Evolutionary conservation across 2,797 vertebrate genomes (phyloP).

Genomic region (Cynopterus sphinx): DNA sequence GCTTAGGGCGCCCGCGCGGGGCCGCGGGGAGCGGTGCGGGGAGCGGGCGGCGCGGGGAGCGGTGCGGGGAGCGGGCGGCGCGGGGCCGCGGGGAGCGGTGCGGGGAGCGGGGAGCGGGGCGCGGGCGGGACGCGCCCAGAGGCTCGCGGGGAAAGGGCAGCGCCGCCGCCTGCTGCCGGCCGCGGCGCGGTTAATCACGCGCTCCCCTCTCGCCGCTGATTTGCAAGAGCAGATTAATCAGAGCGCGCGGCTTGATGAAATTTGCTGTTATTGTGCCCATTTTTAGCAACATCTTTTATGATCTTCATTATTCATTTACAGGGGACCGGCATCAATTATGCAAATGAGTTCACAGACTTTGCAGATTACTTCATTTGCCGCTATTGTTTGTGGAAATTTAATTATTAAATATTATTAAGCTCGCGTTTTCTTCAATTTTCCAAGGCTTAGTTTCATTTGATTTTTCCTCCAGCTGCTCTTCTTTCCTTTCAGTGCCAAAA

Average conservation of each 20-base stretch:
- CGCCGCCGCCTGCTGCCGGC: slow-evolving; percentile 87
- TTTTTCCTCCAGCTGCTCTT: slow-evolving; percentile 96
- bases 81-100: no score
- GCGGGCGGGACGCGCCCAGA: slow-evolving; percentile 80
- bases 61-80: slow-evolving; percentile 31
- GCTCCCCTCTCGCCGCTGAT: slow-evolving; percentile 92
- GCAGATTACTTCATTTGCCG: slow-evolving; percentile 97
- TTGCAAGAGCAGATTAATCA: slow-evolving; percentile 99
- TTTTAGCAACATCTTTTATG: slow-evolving; percentile 99
- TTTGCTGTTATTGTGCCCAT: slow-evolving; percentile 99
- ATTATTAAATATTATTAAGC: slow-evolving; percentile 99
- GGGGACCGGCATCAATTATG: slow-evolving; percentile 98
- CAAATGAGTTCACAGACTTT: slow-evolving; percentile 97
- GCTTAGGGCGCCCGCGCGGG: slow-evolving; percentile 82
- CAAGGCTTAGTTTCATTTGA: slow-evolving; percentile 95
- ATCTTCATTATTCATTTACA: slow-evolving; percentile 99
- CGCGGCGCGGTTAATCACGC: slow-evolving; percentile 94
- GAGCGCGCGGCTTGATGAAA: slow-evolving; percentile 98
- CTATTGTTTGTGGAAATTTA: slow-evolving; percentile 98
- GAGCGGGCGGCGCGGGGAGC: slow-evolving; percentile 73
- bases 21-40: no score
- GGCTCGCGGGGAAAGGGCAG: slow-evolving; percentile 85
- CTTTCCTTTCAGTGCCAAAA: slow-evolving; percentile 93
- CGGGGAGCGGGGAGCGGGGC: no score
- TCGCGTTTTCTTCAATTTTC: slow-evolving; percentile 96